Evolutionary conservation across 1,140 invertebrate species (phyloP), one percentile per base, ranked within the genome.

Genomic region (Bombyx mandarina): DNA sequence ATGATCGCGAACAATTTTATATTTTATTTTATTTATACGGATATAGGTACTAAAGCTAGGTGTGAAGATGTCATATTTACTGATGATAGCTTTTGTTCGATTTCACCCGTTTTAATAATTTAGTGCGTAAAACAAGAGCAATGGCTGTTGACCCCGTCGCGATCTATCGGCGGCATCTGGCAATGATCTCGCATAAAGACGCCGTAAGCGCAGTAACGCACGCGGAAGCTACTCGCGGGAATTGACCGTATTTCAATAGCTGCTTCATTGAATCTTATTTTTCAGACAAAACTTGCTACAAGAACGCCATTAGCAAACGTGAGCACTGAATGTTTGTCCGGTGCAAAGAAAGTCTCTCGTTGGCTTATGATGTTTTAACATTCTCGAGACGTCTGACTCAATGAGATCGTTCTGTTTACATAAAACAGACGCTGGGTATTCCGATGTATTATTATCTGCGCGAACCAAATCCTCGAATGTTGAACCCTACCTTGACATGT

Each of bases 401-500:
- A 78, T 75, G 71, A 74, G 73, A 65, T 70, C 62, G 67, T 72
- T 71, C 50, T 69, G 63, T 76, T 77, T 72, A 73, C 69, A 75
- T 68, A 73, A 73, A 75, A 61, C 75, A 79, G 71, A 79, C 62
- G 62, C 54, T 71, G 75, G 64, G 63, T 77, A 70, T 79, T 73
- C 73, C 67, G 57, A 68, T 77, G 71, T 76, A 69, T 80, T 78
- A 76, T 76, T 80, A 77, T 82, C 65, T 57, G 67, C 68, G 66
- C 67, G 77, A 62, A 79, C 75, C 65, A 73, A 79, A 83, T 82
- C 75, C 75, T 83, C 82, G 82, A 84, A 80, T 86, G 66, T 86
- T 84, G 83, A 86, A 86, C 81, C 79, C 81, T 82, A 86, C 83
- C 83, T 84, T 84, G 83, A 86, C 79, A 84, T 78, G 82, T 61